These are phyloP conservation scores for Tenthredo notha DNA, from an alignment of 2,888 invertebrate genomes.

Conservation along the genomic window DNA sequence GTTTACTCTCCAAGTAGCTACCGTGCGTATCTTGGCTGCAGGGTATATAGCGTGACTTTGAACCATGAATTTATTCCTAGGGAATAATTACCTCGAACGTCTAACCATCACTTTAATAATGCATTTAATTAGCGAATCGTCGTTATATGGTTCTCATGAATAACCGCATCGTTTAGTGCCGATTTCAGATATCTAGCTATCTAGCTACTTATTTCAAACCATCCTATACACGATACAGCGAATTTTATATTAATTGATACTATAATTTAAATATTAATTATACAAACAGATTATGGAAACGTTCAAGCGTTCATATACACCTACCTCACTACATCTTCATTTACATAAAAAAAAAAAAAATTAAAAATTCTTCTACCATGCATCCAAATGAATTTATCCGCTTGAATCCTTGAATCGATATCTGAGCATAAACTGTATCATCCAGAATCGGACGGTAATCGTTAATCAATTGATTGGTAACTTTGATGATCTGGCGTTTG, in stretches of 20 bases:
- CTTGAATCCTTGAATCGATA: no score
- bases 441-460: background rate
- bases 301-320: no score
- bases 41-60: conserved; percentile 37
- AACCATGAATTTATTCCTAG: conserved; percentile 30
- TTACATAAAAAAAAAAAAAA: no score
- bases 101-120: conserved; percentile 61
- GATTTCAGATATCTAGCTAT: background rate
- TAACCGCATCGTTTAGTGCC: conserved; percentile 24
- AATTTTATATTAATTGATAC: background rate
- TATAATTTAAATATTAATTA: background rate
- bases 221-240: background rate
- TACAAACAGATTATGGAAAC: background rate
- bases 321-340: no score
- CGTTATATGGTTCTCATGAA: conserved; percentile 41
- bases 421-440: background rate
- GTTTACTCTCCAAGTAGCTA: conserved; percentile 7
- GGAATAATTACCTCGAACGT: conserved; percentile 56
- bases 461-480: background rate
- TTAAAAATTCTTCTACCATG: no score
- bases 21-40: background rate
- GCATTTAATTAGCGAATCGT: conserved; percentile 62
- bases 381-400: no score
- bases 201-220: background rate
- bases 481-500: background rate